These are phyloP conservation scores for Mesorhabditis spiculigera DNA, from an alignment of 2,888 invertebrate genomes.

Conservation along the genomic window DNA sequence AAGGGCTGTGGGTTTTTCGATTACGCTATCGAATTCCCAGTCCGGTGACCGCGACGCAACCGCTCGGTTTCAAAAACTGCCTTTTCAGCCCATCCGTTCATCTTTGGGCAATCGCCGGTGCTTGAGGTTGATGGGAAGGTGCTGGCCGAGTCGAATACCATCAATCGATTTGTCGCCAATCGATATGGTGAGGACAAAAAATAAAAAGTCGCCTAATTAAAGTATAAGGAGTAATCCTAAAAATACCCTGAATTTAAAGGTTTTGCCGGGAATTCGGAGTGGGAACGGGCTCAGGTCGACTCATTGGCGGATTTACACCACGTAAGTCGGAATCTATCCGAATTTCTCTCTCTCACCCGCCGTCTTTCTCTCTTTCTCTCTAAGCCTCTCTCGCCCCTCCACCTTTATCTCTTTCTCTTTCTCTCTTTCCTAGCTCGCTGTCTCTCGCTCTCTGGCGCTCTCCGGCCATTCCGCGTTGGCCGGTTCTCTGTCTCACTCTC, in stretches of 20 bases:
- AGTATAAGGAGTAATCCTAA: no score
- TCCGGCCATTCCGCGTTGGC: no score
- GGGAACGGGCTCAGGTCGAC: neutral
- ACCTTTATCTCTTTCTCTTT: no score
- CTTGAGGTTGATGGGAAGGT: neutral
- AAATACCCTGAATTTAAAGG: neutral
- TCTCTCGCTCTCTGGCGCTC: no score
- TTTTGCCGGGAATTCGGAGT: neutral
- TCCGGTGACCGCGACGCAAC: neutral
- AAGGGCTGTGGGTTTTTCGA: neutral
- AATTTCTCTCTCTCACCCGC: no score
- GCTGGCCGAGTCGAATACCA: neutral
- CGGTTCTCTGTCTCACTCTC: no score
- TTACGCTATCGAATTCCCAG: neutral
- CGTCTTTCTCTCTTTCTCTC: no score
- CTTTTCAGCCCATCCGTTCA: conserved; percentile 4
- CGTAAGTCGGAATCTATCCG: neutral
- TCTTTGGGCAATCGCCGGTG: conserved; percentile 4
- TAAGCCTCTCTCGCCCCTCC: no score
- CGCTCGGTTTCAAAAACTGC: neutral
- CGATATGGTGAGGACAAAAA: neutral
- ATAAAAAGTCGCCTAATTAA: no score
- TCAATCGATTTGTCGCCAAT: neutral
- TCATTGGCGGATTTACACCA: neutral
- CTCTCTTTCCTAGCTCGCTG: no score